Evolutionary conservation across 64 coral and sea anemone species (phyloP).

Genomic region (Orbicella faveolata): DNA sequence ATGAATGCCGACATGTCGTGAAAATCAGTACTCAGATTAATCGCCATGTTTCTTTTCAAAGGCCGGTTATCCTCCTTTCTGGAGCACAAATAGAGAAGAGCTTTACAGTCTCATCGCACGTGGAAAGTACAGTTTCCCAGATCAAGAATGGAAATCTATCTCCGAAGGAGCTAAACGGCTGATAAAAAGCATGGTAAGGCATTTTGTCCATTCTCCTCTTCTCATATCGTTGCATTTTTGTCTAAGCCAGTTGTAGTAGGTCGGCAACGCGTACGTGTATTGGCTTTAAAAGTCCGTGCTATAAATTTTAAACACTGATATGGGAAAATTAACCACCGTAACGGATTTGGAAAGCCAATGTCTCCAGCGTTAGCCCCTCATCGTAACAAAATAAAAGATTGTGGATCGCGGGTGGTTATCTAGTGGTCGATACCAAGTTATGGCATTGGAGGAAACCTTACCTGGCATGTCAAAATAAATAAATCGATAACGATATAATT

Average conservation of each 20-base stretch:
- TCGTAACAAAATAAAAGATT: too few relatives aligned
- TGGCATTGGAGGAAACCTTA: too few relatives aligned
- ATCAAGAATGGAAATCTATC: constrained; percentile 53
- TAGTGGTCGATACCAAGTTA: too few relatives aligned
- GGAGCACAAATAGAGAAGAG: constrained; percentile 59
- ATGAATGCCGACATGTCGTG: neutral
- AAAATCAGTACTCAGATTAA: neutral
- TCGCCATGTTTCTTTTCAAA: neutral
- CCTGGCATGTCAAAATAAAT: too few relatives aligned
- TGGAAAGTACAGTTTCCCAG: constrained; percentile 48
- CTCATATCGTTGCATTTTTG: too few relatives aligned
- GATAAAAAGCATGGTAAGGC: constrained; percentile 67
- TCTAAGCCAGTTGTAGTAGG: neutral
- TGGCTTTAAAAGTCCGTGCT: neutral
- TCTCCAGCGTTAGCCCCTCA: too few relatives aligned
- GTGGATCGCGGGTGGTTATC: too few relatives aligned
- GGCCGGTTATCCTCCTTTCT: constrained; percentile 81
- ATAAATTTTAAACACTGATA: neutral
- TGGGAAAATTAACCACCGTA: too few relatives aligned
- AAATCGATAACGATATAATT: too few relatives aligned
- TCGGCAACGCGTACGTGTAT: neutral
- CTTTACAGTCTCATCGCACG: constrained; percentile 62
- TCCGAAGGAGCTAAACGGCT: constrained; percentile 54
- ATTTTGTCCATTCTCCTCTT: too few relatives aligned
- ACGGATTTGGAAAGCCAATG: neutral